phyloP scores from a whole-genome alignment of 2,113 vertebrate genomes.

The Tragelaphus buxtoni region DNA sequence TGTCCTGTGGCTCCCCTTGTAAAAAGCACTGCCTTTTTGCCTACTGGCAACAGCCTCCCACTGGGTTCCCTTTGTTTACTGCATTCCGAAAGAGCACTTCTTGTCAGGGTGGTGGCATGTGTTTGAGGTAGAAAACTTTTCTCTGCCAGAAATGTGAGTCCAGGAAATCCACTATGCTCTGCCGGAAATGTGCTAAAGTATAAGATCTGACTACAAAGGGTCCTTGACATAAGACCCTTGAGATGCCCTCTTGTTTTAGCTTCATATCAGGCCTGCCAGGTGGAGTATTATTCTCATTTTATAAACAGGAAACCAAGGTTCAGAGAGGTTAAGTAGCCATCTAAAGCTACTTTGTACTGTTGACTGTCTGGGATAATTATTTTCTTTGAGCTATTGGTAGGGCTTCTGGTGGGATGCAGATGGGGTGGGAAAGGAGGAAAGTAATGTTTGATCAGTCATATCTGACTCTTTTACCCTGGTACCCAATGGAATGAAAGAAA shows the following conservation, averaged over 20 bases:
- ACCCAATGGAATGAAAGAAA: not conserved
- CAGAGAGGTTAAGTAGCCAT: not conserved
- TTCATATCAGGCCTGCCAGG: not conserved
- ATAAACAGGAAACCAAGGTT: conserved; percentile 16
- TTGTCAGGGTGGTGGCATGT: not conserved
- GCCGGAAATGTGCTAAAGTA: not conserved
- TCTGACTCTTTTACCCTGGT: not conserved
- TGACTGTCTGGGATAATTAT: not conserved
- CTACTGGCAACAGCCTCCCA: not conserved
- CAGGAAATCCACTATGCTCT: not conserved
- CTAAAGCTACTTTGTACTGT: not conserved
- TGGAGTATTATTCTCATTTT: not conserved
- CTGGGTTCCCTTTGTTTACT: not conserved
- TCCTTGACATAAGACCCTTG: not conserved
- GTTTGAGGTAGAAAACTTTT: not conserved
- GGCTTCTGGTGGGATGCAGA: not conserved
- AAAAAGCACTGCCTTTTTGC: not conserved
- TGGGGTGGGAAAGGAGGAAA: not conserved
- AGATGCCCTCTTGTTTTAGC: not conserved
- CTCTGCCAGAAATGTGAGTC: not conserved
- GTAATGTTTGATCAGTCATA: not conserved
- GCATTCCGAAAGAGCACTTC: not conserved
- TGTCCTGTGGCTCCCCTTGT: not conserved
- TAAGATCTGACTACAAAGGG: not conserved
- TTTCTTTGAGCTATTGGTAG: not conserved